Evolutionary conservation across 2,888 invertebrate genomes (phyloP), one percentile per base, ranked within the genome.

Genomic region (Heliconius aoede): DNA sequence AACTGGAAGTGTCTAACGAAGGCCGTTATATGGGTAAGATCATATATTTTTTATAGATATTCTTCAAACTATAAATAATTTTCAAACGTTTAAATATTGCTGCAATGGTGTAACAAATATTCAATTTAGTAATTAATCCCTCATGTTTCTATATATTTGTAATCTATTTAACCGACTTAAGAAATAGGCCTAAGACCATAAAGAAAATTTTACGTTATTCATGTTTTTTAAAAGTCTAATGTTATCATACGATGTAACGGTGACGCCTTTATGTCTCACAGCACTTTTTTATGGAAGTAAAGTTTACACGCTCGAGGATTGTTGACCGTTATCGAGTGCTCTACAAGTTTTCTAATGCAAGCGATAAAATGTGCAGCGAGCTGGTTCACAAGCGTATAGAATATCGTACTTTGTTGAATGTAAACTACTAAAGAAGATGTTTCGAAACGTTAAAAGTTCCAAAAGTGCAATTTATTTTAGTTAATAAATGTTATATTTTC

Each of bases 1-100:
- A 97, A 85, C 95, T 99, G 78, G 98, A 99, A 91, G 98, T 99
- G 79, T 98, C 98, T 90, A 99, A 99, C 90, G 98, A 98, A 92
- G 99, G 98, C 81, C 95, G 97, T 86, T 97, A 96, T 86, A 95
- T 97, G 95, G 98, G 98, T 98, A 93, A 95, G 95, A 91, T 26
- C 11, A 60, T 24, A 26, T 28, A 24, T 62, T 7, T 32, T 7
- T 3, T 7, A 65, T 7, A 65, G 3, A 36, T 64, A 62, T 32
- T 21, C 7, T 21, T 21, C 32, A 51, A 51, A 51, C 5, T 21
- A 18, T 21, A 7, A 51, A 51, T n/a, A 51, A 18, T 51, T 51
- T 3, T 51, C 21, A 3, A 3, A 51, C 18, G 18, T 51, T 55
- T 55, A 55, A 55, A 55, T 55, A 55, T n/a, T 7, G n/a, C 9